phyloP scores from a whole-genome alignment of 2,113 vertebrate genomes.

The cat (Felis catus) region F.catus_Fca126_mat1.0 CM031424.1:20540001-20540500 shows the following conservation, averaged over 20 bases:
- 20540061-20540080: slow-evolving; percentile 79
- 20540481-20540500: slow-evolving; percentile 27
- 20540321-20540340: slow-evolving; percentile 75
- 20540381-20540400: slow-evolving; percentile 32
- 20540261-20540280: slow-evolving; percentile 71
- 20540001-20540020: slow-evolving; percentile 72
- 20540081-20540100: slow-evolving; percentile 79
- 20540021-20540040: slow-evolving; percentile 67
- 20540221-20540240: slow-evolving; percentile 79
- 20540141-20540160: slow-evolving; percentile 80
- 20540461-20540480: slow-evolving; percentile 44
- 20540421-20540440: slow-evolving; percentile 60
- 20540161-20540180: slow-evolving; percentile 81
- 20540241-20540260: slow-evolving; percentile 79
- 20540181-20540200: slow-evolving; percentile 76
- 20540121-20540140: slow-evolving; percentile 75
- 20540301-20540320: slow-evolving; percentile 73
- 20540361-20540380: slow-evolving; percentile 58
- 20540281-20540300: slow-evolving; percentile 62
- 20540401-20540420: slow-evolving; percentile 60
- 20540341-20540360: slow-evolving; percentile 66
- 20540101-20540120: slow-evolving; percentile 74
- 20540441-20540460: slow-evolving; percentile 51
- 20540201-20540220: slow-evolving; percentile 74
- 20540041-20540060: slow-evolving; percentile 73